Evolutionary conservation across 2,888 invertebrate species (phyloP).

Genomic region (Cephus runcator): DNA sequence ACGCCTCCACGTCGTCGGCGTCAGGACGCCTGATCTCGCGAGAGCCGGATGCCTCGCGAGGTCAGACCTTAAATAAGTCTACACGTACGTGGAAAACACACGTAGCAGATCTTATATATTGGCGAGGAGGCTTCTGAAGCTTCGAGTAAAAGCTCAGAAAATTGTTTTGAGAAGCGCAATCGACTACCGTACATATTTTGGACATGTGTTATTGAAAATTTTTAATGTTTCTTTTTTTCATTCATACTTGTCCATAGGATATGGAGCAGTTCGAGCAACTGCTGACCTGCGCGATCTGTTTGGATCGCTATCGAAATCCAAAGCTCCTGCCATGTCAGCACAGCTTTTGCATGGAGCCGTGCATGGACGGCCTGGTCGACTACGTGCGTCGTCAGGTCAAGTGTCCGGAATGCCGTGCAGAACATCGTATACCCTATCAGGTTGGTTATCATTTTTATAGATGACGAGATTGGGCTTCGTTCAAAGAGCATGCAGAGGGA

Average conservation of each 20-base stretch:
- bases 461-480: not conserved
- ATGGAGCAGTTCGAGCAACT: constrained; percentile 98
- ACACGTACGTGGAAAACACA: not conserved
- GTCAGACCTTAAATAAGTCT: constrained; percentile 43
- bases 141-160: not conserved
- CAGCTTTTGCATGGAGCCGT: constrained; percentile 99
- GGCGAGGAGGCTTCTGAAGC: not conserved
- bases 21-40: constrained; percentile 8
- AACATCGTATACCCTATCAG: constrained; percentile 95
- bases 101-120: constrained; percentile 1
- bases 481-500: too few relatives aligned
- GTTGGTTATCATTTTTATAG: constrained; percentile 70
- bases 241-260: constrained; percentile 52
- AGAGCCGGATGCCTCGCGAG: constrained; percentile 37
- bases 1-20: constrained; percentile 6
- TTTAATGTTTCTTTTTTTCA: not conserved
- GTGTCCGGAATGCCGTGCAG: constrained; percentile 98
- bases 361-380: constrained; percentile 96
- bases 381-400: constrained; percentile 95
- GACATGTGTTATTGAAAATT: not conserved
- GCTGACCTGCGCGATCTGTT: constrained; percentile 97
- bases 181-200: not conserved
- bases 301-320: constrained; percentile 97
- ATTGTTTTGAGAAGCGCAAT: not conserved
- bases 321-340: constrained; percentile 99